Conservation (phyloP, 2,888 invertebrate species). For the Pseudococcus viburni region DNA sequence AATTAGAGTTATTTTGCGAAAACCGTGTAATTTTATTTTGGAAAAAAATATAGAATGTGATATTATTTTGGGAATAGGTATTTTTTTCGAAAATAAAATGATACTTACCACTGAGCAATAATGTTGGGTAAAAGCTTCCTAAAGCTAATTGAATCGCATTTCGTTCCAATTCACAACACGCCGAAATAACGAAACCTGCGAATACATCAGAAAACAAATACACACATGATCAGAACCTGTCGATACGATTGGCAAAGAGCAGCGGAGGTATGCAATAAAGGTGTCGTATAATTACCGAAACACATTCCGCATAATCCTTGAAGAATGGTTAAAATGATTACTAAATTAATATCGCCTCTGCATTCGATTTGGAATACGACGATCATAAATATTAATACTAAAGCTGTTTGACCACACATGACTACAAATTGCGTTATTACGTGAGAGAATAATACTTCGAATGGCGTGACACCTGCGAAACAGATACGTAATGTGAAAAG, state of each 20-base stretch:
- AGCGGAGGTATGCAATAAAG: background rate
- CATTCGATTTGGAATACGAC: conserved; percentile 91
- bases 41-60: too few species aligned
- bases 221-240: background rate
- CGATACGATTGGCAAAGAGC: background rate
- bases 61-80: too few species aligned
- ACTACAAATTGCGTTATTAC: conserved; percentile 95
- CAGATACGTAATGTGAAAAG: background rate
- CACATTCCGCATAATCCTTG: conserved; percentile 97
- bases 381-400: conserved; percentile 93
- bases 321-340: conserved; percentile 86
- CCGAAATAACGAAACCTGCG: conserved; percentile 87
- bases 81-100: background rate
- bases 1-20: too few species aligned
- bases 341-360: conserved; percentile 88
- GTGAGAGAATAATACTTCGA: conserved; percentile 93
- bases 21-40: too few species aligned
- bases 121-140: conserved; percentile 94
- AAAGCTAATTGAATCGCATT: conserved; percentile 94
- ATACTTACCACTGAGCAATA: conserved; percentile 82
- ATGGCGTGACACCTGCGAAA: conserved; percentile 84
- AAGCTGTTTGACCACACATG: conserved; percentile 92
- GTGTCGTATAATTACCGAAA: conserved; percentile 77
- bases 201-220: conserved; percentile 62
- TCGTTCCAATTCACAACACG: conserved; percentile 90